Evolutionary conservation across 2,113 vertebrate genomes (phyloP), one percentile per base, ranked within the genome.

Genomic region (Coryphaenoides rupestris): DNA sequence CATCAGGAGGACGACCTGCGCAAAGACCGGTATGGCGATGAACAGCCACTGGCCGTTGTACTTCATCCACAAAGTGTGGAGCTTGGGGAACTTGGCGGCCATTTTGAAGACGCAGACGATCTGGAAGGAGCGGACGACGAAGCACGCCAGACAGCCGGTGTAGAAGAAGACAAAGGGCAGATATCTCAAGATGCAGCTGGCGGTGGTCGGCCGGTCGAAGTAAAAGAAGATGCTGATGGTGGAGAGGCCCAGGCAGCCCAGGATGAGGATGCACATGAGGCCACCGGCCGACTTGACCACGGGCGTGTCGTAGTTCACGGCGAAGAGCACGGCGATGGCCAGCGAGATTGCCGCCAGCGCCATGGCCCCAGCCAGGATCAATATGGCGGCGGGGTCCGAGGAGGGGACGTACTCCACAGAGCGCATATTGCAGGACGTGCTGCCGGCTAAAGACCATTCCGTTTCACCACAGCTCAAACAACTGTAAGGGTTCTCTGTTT

Each of bases 81-180:
- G 65, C 0, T 60, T 83, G 0, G 92, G 93, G 5, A 86, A 75
- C 57, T 85, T 92, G 13, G 82, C 56, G 0, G 91, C 90, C 63
- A 94, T 90, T 87, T 94, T 96, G 81, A 96, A 96, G 78, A 95
- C 89, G 46, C 89, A 88, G 65, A 95, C 69, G 21, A 95, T 87
- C 66, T 95, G 95, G 82, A 96, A 94, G 6, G 91, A 91, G 24
- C 88, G 92, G 0, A 93, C 89, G 0, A 87, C 87, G 68, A 95
- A 81, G 50, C 90, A 94, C 0, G 92, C 91, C 0, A 95, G 78
- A 78, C 93, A 95, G 26, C 88, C 2, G 0, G 89, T 83, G 74
- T 90, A 90, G 60, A 92, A 85, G 33, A 94, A 24, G 2, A 60
- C 0, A 33, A 92, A 95, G 14, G 91, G 69, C 0, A 86, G 66